Base-by-base conservation (phyloP, 2,797 vertebrate genomes). In the Lemur catta region DNA sequence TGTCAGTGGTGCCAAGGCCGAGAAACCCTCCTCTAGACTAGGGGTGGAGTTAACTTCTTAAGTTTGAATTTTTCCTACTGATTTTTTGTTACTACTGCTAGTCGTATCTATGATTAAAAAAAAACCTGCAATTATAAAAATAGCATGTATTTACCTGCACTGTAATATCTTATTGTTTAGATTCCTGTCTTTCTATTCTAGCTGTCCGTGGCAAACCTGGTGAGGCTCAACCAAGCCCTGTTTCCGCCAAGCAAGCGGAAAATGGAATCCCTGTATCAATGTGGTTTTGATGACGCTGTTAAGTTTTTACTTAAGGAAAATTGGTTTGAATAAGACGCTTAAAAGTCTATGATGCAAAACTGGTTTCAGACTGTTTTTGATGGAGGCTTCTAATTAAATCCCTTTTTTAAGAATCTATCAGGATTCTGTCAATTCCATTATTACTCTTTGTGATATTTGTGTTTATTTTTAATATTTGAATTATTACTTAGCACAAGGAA, bases 191-290 rank as follows among this genome's bases (percentile, higher is more conserved):
- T 52, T 80, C 46, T 94, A 6, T 97, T 98, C 97, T 85, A 99
- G 99, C 57, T 99, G 95, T 99, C 99, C 13, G 0, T 98, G 96
- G 98, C 99, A 67, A 99, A 99, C 98, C 28, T 99, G 55, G 94
- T 98, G 97, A 98, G 99, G 91, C 98, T 99, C 95, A 98, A 98
- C 97, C 98, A 98, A 96, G 99, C 99, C 82, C 98, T 99, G 59
- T 99, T 99, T 97, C 99, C 99, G 6, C 99, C 99, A 0, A 69
- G 98, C 69, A 67, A 86, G 85, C 26, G 90, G 81, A 96, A 96
- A 89, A 99, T 99, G 99, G 97, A 97, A 9, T 95, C 6, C 0
- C 90, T 99, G 2, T 98, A 98, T 82, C 98, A 98, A 18, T 98
- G 98, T 30, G 99, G 99, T 20, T 99, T 99, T 89, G 71, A 97